phyloP scores from a whole-genome alignment of 2,888 invertebrate species.

The Cylindroiulus punctatus region DNA sequence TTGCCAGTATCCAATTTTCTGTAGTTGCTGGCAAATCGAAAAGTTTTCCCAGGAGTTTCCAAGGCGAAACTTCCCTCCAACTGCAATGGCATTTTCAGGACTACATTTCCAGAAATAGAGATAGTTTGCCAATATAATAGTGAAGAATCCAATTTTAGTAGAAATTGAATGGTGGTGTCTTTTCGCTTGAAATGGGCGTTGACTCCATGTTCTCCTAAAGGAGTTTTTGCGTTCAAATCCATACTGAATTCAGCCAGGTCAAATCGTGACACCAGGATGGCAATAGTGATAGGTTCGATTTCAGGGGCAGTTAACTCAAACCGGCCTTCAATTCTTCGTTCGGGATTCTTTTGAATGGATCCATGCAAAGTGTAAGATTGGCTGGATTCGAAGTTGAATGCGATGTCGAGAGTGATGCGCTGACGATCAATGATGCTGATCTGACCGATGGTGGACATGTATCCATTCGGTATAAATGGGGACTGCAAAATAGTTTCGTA shows the following conservation, averaged over 20 bases:
- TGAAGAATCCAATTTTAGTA: slow-evolving; percentile 51
- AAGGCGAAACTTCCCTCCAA: slow-evolving; percentile 35
- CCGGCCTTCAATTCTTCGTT: slow-evolving; percentile 7
- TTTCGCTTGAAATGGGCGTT: slow-evolving; percentile 31
- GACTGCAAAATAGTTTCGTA: slow-evolving; percentile 60
- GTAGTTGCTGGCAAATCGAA: slow-evolving; percentile 39
- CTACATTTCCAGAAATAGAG: slow-evolving; percentile 1
- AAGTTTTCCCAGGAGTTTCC: slow-evolving; percentile 49
- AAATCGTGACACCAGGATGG: background rate
- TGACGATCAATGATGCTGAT: background rate
- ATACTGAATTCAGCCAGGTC: background rate
- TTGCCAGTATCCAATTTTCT: background rate
- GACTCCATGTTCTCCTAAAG: background rate
- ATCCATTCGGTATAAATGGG: slow-evolving; percentile 59
- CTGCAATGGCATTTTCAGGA: background rate
- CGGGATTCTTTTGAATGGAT: slow-evolving; percentile 39
- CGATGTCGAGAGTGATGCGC: background rate
- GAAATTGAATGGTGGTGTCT: background rate
- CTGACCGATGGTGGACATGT: slow-evolving; percentile 51
- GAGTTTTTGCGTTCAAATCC: background rate
- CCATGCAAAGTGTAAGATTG: background rate
- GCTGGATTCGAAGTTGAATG: slow-evolving; percentile 53
- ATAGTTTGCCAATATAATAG: slow-evolving; percentile 37
- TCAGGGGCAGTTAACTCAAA: slow-evolving; percentile 50
- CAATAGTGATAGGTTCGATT: slow-evolving; percentile 39